These are phyloP conservation scores for Ctenochaetus hawaiiensis DNA, from an alignment of 2,797 vertebrate genomes.

Conservation along the genomic window DNA sequence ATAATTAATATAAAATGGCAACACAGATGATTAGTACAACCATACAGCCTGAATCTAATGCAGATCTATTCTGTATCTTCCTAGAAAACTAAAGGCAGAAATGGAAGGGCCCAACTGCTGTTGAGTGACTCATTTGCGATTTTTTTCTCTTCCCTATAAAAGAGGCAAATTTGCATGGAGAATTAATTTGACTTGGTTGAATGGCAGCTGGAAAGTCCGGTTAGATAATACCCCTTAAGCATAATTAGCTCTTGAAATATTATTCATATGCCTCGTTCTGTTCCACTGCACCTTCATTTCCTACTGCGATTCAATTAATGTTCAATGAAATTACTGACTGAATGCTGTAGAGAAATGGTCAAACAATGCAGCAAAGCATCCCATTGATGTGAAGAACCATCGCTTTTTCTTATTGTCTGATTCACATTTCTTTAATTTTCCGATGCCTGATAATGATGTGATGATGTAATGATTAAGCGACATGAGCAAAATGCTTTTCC, in stretches of 20 bases:
- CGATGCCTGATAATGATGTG: constrained; percentile 23
- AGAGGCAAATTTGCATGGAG: constrained; percentile 51
- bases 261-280: constrained; percentile 64
- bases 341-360: constrained; percentile 46
- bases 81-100: constrained; percentile 4
- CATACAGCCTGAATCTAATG: constrained; percentile 20
- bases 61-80: constrained; percentile 11
- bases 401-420: constrained; percentile 12
- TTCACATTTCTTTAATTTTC: constrained; percentile 16
- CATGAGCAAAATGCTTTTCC: neutral
- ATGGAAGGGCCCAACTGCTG: neutral
- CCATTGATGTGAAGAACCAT: constrained; percentile 19
- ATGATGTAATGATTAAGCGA: constrained; percentile 5
- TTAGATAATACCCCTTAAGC: constrained; percentile 66
- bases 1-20: constrained; percentile 7
- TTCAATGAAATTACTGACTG: constrained; percentile 58
- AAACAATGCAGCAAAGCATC: constrained; percentile 19
- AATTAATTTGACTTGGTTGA: constrained; percentile 67
- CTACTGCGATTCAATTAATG: constrained; percentile 64
- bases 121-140: constrained; percentile 28
- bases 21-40: constrained; percentile 22
- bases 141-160: constrained; percentile 19
- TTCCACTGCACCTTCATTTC: constrained; percentile 62
- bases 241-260: constrained; percentile 74
- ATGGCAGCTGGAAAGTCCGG: constrained; percentile 62